Evolutionary conservation across 1,140 invertebrate genomes (phyloP).

Genomic region (Anadara kagoshimensis): DNA sequence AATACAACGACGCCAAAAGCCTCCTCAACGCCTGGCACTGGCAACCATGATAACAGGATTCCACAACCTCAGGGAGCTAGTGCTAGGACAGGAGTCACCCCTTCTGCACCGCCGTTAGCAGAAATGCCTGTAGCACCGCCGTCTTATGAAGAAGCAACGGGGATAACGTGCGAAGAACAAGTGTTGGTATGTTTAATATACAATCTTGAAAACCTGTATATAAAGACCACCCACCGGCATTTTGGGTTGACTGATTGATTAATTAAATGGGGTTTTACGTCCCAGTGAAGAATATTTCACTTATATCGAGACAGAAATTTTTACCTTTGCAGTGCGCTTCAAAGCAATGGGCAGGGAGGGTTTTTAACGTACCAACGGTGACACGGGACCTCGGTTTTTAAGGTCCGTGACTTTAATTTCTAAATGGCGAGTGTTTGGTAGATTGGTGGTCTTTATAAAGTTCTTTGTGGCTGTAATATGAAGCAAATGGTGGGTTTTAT

Average conservation of each 20-base stretch:
- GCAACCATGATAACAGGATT: neutral
- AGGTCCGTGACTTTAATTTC: too few species aligned
- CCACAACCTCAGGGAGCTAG: neutral
- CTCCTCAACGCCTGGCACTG: neutral
- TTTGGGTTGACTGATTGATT: neutral
- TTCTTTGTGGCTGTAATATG: too few species aligned
- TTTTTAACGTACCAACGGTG: too few species aligned
- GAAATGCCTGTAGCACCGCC: neutral
- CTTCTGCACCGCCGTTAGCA: neutral
- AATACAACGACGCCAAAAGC: neutral
- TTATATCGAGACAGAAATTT: neutral
- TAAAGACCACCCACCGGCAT: neutral
- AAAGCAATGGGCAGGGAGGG: neutral
- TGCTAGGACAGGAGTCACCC: neutral
- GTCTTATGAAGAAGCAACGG: constrained; percentile 12
- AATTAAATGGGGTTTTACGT: neutral
- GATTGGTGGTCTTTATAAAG: too few species aligned
- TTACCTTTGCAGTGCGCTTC: neutral
- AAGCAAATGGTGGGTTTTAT: too few species aligned
- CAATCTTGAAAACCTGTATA: neutral
- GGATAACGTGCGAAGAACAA: neutral
- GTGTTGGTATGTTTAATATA: neutral
- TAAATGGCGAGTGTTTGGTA: too few species aligned
- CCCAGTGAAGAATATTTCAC: neutral
- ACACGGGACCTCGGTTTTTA: too few species aligned